phyloP scores from a whole-genome alignment of 2,888 invertebrate genomes.

The Caenorhabditis uteleia region DNA sequence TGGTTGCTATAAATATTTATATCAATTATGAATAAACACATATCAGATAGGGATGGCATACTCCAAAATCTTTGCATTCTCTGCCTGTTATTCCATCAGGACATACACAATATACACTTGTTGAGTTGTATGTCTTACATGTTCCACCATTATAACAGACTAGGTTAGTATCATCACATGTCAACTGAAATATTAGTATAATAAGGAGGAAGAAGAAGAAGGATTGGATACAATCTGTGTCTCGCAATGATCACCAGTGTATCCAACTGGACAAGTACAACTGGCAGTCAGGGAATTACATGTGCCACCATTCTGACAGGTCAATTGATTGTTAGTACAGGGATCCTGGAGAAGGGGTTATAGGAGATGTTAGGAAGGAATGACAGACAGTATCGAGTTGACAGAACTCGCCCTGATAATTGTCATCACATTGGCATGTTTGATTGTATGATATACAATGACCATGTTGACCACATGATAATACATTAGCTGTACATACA shows the following conservation, averaged over 20 bases:
- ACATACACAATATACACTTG: constrained; percentile 25
- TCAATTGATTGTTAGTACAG: neutral
- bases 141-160: constrained; percentile 26
- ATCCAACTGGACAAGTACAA: neutral
- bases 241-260: constrained; percentile 1
- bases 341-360: neutral
- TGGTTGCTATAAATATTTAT: constrained; percentile 21
- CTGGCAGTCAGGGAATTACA: neutral
- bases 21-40: neutral
- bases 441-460: constrained; percentile 5
- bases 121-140: constrained; percentile 9
- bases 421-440: constrained; percentile 7
- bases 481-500: constrained; percentile 5
- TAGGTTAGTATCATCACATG: constrained; percentile 10
- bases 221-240: constrained; percentile 2
- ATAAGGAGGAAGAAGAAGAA: too few relatives aligned
- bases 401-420: constrained; percentile 10
- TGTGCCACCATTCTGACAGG: constrained; percentile 1
- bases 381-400: constrained; percentile 4
- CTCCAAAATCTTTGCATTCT: constrained; percentile 23
- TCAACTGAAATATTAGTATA: constrained; percentile 10
- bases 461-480: constrained; percentile 16
- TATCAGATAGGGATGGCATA: neutral
- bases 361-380: neutral
- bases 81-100: constrained; percentile 21